Base-by-base conservation (phyloP, 2,888 invertebrate species). In the Athrips mouffetella region DNA sequence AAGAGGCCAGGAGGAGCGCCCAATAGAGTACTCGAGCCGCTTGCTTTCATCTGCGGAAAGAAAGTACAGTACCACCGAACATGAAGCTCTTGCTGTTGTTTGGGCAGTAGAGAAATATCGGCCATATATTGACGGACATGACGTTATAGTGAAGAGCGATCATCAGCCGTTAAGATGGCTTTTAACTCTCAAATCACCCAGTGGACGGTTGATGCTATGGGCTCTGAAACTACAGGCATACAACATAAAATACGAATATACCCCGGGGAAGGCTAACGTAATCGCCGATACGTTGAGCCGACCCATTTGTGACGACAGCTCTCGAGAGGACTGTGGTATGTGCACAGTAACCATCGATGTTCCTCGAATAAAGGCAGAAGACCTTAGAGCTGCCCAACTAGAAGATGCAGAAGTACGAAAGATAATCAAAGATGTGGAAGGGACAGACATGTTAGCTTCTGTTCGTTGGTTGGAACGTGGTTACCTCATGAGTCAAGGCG, bases 151-250 rank as follows among this genome's bases (percentile, higher is more conserved):
- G 0, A 55, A 65, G 15, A 79, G 76, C 0, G 86, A 88, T 50
- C 87, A 87, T 48, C 70, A 77, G 48, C 77, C 79, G 0, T 57
- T 88, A 2, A 55, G 59, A 37, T 78, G 74, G 70, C 46, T 85
- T 7, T 52, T 69, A 51, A 56, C 56, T 0, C 13, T 74, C 6
- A 70, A 73, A 46, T 59, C 75, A 21, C 67, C 70, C 0, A 58
- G 63, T 7, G 74, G 73, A 6, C 49, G 82, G 27, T 53, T 87
- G 2, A 70, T 70, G 0, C 47, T 80, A 11, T 86, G 82, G 84
- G 69, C 71, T 0, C 44, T 82, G 5, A 39, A 44, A 6, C 51
- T 85, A 1, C 69, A 76, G 50, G 55, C 37, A 6, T 37, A 15
- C 10, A 10, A 15, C 10, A 7, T 37, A 8, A 13, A 37, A 15